Base-by-base conservation (phyloP, 2,113 vertebrate genomes). In the Cettia cetti region DNA sequence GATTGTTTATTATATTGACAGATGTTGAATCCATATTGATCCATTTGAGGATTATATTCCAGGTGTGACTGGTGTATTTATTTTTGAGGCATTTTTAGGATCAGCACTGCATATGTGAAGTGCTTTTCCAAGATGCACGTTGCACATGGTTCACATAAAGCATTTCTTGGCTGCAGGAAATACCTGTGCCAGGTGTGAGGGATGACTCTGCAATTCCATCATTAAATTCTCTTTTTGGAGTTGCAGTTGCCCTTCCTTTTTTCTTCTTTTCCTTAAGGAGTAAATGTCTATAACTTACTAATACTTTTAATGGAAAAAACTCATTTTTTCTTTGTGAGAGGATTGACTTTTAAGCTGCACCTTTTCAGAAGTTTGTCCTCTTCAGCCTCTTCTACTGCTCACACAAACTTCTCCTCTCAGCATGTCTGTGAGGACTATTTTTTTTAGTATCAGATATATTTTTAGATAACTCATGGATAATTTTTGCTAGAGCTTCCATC, bases 121-220 rank as follows among this genome's bases (percentile, higher is more conserved):
- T 23, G 64, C 39, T 27, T 74, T 88, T 75, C 24, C 1, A 74
- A 33, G n/a, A 4, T 0, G 0, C 2, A 2, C 0, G 1, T 44
- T 70, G 42, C 30, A 6, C 21, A 56, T 33, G 9, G 7, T 24
- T 89, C 15, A 6, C 33, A 1, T 9, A 9, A 14, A 68, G 11
- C 33, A 20, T 65, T 65, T 49, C 30, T 57, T 24, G 60, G 42
- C 52, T 85, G 50, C 60, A 24, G 52, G 35, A 50, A 14, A 13
- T 52, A 27, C 66, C 40, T 35, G 44, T 23, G 20, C 18, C 21
- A 23, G 37, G 30, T 4, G 37, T 26, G 60, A 53, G 40, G 1
- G 3, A 42, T 53, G 56, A 12, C 22, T 35, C 66, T 74, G 31
- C 44, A 44, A 23, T 9, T 24, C 26, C 31, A 2, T 44, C 31